Evolutionary conservation across 2,113 vertebrate species (phyloP).

Genomic region (Anseranas semipalmata): DNA sequence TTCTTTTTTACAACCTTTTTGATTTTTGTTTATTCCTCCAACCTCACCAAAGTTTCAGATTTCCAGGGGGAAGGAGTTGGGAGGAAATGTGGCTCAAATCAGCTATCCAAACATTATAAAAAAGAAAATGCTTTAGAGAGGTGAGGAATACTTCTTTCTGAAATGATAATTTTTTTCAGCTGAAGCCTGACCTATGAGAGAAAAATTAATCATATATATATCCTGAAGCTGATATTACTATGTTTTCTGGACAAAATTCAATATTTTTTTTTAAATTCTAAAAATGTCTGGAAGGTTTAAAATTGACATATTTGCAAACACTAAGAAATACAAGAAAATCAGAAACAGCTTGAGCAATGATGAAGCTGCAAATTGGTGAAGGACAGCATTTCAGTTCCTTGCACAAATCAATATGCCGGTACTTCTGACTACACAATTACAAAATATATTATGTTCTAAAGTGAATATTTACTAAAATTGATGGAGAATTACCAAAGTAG

Average conservation of each 20-base stretch:
- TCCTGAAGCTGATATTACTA: not conserved
- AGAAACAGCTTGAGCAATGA: not conserved
- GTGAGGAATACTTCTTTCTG: not conserved
- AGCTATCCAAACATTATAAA: not conserved
- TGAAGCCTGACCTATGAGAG: not conserved
- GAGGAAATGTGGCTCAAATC: not conserved
- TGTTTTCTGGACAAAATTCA: not conserved
- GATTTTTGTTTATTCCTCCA: not conserved
- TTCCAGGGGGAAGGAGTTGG: not conserved
- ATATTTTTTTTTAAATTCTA: not conserved
- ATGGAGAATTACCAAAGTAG: constrained; percentile 6
- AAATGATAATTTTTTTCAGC: not conserved
- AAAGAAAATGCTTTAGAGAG: not conserved
- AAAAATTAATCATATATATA: not conserved
- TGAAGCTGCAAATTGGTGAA: not conserved
- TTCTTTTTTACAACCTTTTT: not conserved
- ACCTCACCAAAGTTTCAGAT: not conserved
- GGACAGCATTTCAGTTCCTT: not conserved
- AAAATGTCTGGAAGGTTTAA: not conserved
- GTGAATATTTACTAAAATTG: not conserved
- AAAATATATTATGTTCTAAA: constrained; percentile 8
- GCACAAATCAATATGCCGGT: not conserved
- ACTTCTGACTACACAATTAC: constrained; percentile 25
- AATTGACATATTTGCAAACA: not conserved
- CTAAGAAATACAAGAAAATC: not conserved